Conservation (phyloP, 2,113 vertebrate species). For the Elaphurus davidianus region DNA sequence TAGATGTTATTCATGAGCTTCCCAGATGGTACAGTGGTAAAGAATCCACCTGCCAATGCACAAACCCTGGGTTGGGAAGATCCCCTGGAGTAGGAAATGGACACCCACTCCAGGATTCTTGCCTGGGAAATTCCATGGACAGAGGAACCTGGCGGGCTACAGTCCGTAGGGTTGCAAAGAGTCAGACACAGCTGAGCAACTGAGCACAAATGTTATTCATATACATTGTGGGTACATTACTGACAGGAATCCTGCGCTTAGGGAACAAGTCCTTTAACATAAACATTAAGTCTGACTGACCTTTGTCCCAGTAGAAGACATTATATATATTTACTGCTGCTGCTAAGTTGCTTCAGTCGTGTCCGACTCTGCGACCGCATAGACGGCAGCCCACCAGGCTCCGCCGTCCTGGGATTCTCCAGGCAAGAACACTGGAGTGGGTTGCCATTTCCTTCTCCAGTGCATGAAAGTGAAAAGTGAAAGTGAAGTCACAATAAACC, state of each 20-base stretch:
- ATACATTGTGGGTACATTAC: neutral
- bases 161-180: neutral
- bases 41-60: neutral
- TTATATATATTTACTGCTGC: neutral
- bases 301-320: neutral
- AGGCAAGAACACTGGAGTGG: too few relatives aligned
- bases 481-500: neutral
- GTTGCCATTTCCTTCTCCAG: too few relatives aligned
- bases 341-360: too few relatives aligned
- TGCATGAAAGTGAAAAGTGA: too few relatives aligned
- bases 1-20: neutral
- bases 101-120: neutral
- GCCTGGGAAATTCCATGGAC: neutral
- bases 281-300: neutral
- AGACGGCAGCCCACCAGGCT: too few relatives aligned
- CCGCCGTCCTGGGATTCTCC: too few relatives aligned
- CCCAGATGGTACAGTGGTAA: neutral
- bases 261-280: neutral
- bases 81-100: neutral
- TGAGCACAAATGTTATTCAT: neutral
- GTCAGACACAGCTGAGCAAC: neutral
- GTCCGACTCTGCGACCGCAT: too few relatives aligned
- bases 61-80: neutral
- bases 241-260: neutral
- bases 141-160: neutral